phyloP scores from a whole-genome alignment of 2,888 invertebrate species.

The Eupelmus urozonus region DNA sequence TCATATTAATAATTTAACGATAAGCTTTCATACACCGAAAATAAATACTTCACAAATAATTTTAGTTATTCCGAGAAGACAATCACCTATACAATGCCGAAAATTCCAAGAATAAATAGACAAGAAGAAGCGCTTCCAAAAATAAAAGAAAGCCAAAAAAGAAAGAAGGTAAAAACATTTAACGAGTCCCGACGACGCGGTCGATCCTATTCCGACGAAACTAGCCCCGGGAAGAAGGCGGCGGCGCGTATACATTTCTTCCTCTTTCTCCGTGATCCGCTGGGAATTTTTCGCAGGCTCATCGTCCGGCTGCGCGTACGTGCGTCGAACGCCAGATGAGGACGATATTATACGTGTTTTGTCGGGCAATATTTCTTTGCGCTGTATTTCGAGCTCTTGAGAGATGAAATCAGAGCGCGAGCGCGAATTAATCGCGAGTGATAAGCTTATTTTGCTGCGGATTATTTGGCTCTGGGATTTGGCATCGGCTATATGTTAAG shows the following conservation, averaged over 20 bases:
- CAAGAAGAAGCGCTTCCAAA: too few relatives aligned
- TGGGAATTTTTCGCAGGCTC: constrained; percentile 19
- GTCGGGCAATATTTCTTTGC: neutral
- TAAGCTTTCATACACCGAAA: too few relatives aligned
- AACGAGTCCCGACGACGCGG: too few relatives aligned
- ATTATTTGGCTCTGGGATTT: too few relatives aligned
- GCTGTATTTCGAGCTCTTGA: neutral
- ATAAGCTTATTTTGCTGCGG: neutral
- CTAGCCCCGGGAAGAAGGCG: neutral
- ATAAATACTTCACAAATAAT: too few relatives aligned
- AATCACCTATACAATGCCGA: too few relatives aligned
- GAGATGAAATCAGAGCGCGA: constrained; percentile 15
- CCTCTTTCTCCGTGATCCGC: neutral
- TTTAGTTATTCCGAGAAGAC: too few relatives aligned
- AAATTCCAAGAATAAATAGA: too few relatives aligned
- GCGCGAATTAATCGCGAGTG: constrained; percentile 14
- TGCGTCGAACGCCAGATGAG: constrained; percentile 23
- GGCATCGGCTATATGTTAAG: too few relatives aligned
- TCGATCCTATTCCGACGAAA: neutral
- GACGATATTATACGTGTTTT: constrained; percentile 16
- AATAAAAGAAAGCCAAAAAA: too few relatives aligned
- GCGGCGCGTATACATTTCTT: neutral
- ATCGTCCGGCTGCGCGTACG: constrained; percentile 5
- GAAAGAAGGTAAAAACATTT: too few relatives aligned
- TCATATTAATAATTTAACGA: too few relatives aligned